Conservation (phyloP, 1,140 invertebrate species). For the Planococcus citri region DNA sequence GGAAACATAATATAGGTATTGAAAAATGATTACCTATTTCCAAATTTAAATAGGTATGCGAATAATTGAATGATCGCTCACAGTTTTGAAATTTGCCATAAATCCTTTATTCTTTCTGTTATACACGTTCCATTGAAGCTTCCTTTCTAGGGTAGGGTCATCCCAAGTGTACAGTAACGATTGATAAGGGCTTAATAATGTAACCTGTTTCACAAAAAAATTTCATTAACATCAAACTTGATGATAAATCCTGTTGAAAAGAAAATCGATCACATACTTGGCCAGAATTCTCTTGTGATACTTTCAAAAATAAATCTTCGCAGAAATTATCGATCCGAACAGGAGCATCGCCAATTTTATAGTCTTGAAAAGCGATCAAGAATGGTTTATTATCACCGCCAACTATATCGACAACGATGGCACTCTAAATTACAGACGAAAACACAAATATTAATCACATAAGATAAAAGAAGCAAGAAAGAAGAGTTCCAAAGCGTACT, state of each 20-base stretch:
- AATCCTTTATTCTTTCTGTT: conserved; percentile 63
- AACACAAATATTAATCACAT: too few relatives aligned
- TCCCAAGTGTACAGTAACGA: conserved; percentile 75
- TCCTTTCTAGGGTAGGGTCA: conserved; percentile 56
- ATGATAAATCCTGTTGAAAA: background rate
- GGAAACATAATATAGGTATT: conserved; percentile 9
- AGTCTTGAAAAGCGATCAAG: conserved; percentile 54
- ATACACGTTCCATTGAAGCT: conserved; percentile 70
- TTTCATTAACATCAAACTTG: background rate
- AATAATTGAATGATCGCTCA: conserved; percentile 30
- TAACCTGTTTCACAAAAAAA: conserved; percentile 44
- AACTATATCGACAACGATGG: conserved; percentile 55
- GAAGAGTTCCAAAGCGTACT: too few relatives aligned
- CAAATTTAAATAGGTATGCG: too few relatives aligned
- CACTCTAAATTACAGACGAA: conserved; percentile 41
- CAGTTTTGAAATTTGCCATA: conserved; percentile 54
- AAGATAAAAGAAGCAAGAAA: too few relatives aligned
- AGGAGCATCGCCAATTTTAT: conserved; percentile 56
- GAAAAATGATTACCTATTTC: background rate
- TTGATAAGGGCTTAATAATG: conserved; percentile 61
- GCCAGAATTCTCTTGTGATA: conserved; percentile 58
- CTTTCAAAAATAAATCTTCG: conserved; percentile 65
- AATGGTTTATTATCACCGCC: conserved; percentile 59
- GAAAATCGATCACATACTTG: conserved; percentile 33
- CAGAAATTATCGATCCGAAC: conserved; percentile 68